Evolutionary conservation across 2,797 vertebrate species (phyloP), one percentile per base, ranked within the genome.

Genomic region (Capromys pilorides): DNA sequence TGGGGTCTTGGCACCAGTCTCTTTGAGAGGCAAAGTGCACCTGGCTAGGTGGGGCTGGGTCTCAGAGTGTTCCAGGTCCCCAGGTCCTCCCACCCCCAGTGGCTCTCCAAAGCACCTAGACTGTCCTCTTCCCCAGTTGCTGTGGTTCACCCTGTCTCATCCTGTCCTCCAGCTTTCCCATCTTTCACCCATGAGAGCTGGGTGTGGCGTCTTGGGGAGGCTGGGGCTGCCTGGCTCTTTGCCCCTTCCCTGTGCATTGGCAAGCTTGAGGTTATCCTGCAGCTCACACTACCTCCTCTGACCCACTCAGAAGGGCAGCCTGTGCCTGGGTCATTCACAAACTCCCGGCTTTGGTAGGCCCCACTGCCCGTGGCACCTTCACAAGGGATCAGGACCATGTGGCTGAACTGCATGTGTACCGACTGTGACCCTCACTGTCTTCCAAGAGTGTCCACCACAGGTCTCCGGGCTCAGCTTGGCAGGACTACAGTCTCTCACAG

Each of bases 111-210:
- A 4, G 2, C 2, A 10, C 14, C 54, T 69, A 79, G 31, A 22
- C 66, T 61, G 75, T 81, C 36, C 24, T 39, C 6, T 31, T 79
- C 24, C 59, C 6, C 14, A 4, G 45, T 16, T 18, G 26, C 49
- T 2, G 13, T 7, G 16, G 45, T 39, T 51, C 7, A 19, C 41
- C 45, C 45, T 51, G 28, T 49, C 73, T 49, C 7, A 21, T 49
- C 45, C 45, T 7, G 3, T 78, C 28, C 75, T 51, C 28, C 14
- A 11, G 16, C 1, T 0, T 2, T 2, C 26, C 45, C 33, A 3
- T 31, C 0, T 6, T 4, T 12, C 41, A 31, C 87, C 28, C 1
- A 0, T 0, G 11, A 41, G 41, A 82, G 24, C 24, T 0, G 14
- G 12, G 8, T 6, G 1, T 10, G 5, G 62, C 14, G 0, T 19